Evolutionary conservation across 2,888 invertebrate genomes (phyloP).

Genomic region (Lithodes maja): DNA sequence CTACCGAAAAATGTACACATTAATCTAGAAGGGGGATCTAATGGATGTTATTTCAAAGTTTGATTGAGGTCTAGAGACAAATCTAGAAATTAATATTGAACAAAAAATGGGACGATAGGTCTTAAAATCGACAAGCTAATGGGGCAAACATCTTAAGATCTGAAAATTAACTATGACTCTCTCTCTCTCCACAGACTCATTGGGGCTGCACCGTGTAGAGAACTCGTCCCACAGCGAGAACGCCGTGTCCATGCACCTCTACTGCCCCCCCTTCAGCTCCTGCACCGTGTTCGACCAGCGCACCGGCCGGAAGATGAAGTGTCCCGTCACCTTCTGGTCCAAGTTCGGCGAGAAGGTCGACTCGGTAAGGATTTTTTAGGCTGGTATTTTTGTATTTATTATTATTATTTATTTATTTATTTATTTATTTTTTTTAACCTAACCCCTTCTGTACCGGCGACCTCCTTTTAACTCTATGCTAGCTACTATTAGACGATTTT

Average conservation of each 20-base stretch:
- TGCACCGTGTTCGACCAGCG: slow-evolving; percentile 94
- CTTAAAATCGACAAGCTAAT: too few species aligned
- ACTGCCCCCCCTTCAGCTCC: slow-evolving; percentile 92
- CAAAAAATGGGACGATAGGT: too few species aligned
- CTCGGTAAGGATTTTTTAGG: slow-evolving; percentile 25
- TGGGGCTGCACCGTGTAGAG: slow-evolving; percentile 96
- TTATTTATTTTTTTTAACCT: neutral
- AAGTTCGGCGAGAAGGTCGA: slow-evolving; percentile 84
- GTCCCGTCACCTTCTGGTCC: slow-evolving; percentile 93
- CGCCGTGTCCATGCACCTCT: slow-evolving; percentile 94
- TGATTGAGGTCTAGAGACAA: too few species aligned
- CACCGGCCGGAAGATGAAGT: slow-evolving; percentile 84
- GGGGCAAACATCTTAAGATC: too few species aligned
- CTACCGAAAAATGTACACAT: too few species aligned
- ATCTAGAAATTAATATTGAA: too few species aligned
- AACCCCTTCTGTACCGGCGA: neutral
- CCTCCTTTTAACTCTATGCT: neutral
- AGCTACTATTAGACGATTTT: neutral
- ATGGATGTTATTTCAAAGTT: too few species aligned
- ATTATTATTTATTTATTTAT: neutral
- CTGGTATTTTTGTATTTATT: neutral
- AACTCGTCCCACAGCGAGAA: slow-evolving; percentile 92
- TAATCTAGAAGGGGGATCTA: too few species aligned
- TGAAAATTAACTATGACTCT: too few species aligned
- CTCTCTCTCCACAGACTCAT: slow-evolving; percentile 81